Base-by-base conservation (phyloP, 2,888 invertebrate species). In the Lathronympha strigana region DNA sequence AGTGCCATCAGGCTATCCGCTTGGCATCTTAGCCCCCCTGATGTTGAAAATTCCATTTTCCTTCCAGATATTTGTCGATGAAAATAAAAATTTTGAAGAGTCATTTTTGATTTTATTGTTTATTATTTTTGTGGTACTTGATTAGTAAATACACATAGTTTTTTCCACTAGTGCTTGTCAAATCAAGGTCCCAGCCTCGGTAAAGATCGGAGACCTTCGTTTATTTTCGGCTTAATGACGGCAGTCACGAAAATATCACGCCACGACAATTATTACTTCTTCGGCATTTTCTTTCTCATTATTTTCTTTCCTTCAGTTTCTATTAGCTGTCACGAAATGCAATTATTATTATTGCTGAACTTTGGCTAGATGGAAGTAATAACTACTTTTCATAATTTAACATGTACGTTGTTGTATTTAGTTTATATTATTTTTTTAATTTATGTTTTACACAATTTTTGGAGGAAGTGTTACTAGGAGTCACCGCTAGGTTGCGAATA, bases 191-290 rank as follows among this genome's bases (percentile, higher is more conserved):
- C 33, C 51, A 25, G 36, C 43, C 66, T 33, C 21, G 58, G 23
- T n/a, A 38, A 54, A 36, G n/a, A 49, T 51, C 50, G 49, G 49
- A 40, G 53, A 43, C 70, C 68, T 72, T 72, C 68, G 67, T 68
- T 68, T 75, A 76, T 75, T 76, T 73, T 71, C 21, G 70, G 69
- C 31, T 49, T 78, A 77, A 77, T 77, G 69, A 71, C 47, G n/a
- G 58, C 68, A 25, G 77, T 71, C 77, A 77, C 77, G 78, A 63
- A 28, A 76, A 49, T 72, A 70, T 73, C 72, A 69, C 69, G 75
- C 75, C 69, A 73, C 68, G 69, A 64, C 67, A 69, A 76, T 70
- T 74, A 70, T 67, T 40, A 49, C 62, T 51, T 40, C 50, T 57
- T 43, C 23, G 49, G 17, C n/a, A 60, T 63, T 63, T 55, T 38